Base-by-base conservation (phyloP, 1,140 invertebrate species). In the Panulirus ornatus region DNA sequence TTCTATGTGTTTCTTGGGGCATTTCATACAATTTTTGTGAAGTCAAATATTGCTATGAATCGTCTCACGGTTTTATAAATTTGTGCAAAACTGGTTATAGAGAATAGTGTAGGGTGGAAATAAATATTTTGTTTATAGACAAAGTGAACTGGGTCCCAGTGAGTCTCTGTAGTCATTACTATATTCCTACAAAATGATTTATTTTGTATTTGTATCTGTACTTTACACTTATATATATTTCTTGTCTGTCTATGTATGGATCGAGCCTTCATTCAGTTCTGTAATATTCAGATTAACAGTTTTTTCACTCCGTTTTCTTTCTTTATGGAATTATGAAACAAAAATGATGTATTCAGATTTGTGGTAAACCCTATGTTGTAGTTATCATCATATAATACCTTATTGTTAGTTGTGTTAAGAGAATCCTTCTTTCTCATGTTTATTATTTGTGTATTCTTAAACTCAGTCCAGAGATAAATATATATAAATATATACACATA, bases 1-100 rank as follows among this genome's bases (percentile, higher is more conserved):
- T 83, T 83, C 40, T 58, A 66, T 83, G 81, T 83, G 81, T 83
- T 82, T 83, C 44, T 58, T n/a, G 58, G 79, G 58, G 58, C 58
- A 83, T 83, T 83, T 83, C 58, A 58, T 83, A 58, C 58, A 34
- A 40, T 63, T 27, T 11, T 8, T 47, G 44, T 78, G 75, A 78
- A 78, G 36, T 30, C 30, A 38, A 78, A 44, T 42, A 40, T 75
- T 40, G 40, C 44, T 27, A 78, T 78, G 44, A 44, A 47, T 42
- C 42, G 40, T 78, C 75, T 44, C 75, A 44, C 22, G 75, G 3
- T 42, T 78, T 78, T 27, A 76, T 76, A 76, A 76, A 76, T 42
- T n/a, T 40, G 42, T 42, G 42, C 36, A 42, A 76, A 76, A 73
- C 16, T 73, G 27, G 75, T 78, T 78, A 40, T 66, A 66, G 58